Base-by-base conservation (phyloP, 2,888 invertebrate species). In the Leucophenga montana region DNA sequence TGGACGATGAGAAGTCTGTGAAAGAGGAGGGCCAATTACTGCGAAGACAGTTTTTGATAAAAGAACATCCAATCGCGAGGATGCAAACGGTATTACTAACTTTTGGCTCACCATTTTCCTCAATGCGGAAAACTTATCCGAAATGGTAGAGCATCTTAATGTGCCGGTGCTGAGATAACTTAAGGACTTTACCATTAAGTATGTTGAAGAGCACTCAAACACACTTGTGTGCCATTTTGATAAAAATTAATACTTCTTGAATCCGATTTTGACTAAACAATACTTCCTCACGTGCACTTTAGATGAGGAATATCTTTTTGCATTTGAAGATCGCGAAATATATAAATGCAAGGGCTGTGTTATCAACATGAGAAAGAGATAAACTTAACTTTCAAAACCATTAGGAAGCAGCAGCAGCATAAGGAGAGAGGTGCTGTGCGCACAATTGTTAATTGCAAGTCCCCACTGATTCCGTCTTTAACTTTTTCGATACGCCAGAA, bases 401-500 rank as follows among this genome's bases (percentile, higher is more conserved):
- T 98, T 75, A 96, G 97, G 89, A 98, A 98, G 92, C 98, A 97
- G 90, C 99, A 99, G 90, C 99, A 99, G 89, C 98, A 99, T 89
- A 98, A 98, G 93, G 96, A 96, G 56, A 93, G 95, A 75, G 97
- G 97, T 97, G 91, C n/a, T n/a, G n/a, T n/a, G n/a, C n/a, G n/a
- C n/a, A n/a, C n/a, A n/a, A n/a, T n/a, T n/a, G n/a, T n/a, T n/a
- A n/a, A n/a, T n/a, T n/a, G n/a, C 95, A 95, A 67, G 96, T 99
- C 77, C 95, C 96, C 85, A 97, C 95, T 70, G 98, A 99, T 89
- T 99, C 98, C 0, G 99, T 99, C 92, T 99, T 99, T 91, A 99
- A 99, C 90, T 99, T 99, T 92, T 99, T 99, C 90, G 93, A 92
- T 78, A 98, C 98, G 61, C 98, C 98, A 48, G 90, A 89, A 91